Conservation (phyloP, 2,113 vertebrate genomes). For the Semnopithecus entellus region DNA sequence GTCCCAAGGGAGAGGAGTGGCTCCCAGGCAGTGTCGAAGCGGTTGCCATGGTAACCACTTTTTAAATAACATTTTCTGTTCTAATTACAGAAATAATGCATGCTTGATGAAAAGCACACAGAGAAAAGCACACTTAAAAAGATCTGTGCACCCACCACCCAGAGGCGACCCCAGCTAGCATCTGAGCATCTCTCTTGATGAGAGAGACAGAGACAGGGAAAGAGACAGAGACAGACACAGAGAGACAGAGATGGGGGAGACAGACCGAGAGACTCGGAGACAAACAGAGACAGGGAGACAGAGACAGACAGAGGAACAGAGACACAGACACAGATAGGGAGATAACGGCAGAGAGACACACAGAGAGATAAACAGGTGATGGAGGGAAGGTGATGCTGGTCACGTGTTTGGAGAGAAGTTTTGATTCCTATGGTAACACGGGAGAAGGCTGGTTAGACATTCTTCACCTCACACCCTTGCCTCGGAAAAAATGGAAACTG, state of each 20-base stretch:
- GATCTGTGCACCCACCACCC: not conserved
- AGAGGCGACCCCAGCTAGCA: not conserved
- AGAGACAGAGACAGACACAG: not conserved
- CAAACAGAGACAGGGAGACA: not conserved
- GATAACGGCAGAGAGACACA: not conserved
- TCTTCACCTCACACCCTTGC: not conserved
- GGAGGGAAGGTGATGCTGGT: accelerated
- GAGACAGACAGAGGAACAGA: not conserved
- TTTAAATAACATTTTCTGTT: constrained; percentile 55
- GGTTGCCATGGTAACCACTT: not conserved
- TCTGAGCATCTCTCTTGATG: not conserved
- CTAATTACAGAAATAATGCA: constrained; percentile 56
- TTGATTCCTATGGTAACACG: accelerated
- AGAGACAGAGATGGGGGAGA: not conserved
- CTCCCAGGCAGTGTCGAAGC: not conserved
- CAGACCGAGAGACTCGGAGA: not conserved
- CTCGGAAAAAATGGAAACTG: not conserved
- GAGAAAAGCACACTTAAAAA: not conserved
- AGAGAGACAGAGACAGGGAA: not conserved
- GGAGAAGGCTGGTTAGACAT: too few species aligned
- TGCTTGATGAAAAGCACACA: not conserved
- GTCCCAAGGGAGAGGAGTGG: not conserved
- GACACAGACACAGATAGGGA: not conserved
- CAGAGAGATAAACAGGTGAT: not conserved
- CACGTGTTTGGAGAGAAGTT: accelerated